phyloP scores from a whole-genome alignment of 2,113 vertebrate species.

The Burhinus oedicnemus region DNA sequence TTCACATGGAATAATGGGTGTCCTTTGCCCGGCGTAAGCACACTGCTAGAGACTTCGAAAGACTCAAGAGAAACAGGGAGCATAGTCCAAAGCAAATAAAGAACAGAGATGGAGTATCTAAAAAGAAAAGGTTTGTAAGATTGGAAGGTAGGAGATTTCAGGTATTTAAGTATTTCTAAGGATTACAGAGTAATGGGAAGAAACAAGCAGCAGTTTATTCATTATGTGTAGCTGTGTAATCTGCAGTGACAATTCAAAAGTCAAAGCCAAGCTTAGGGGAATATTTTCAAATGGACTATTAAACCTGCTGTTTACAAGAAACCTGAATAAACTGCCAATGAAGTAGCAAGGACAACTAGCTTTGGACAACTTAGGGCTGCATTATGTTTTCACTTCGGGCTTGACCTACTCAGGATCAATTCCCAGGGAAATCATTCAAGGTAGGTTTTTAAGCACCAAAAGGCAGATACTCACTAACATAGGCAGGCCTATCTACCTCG shows the following conservation, averaged over 20 bases:
- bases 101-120: background rate
- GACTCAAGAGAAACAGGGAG: background rate
- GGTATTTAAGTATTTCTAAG: background rate
- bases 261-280: background rate
- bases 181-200: background rate
- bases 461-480: background rate
- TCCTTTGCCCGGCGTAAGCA: background rate
- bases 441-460: background rate
- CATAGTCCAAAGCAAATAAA: background rate
- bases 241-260: background rate
- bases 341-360: background rate
- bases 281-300: background rate
- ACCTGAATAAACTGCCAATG: background rate
- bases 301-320: background rate
- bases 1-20: accelerated
- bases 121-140: background rate
- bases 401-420: background rate
- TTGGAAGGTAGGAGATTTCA: background rate
- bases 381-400: background rate
- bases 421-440: background rate
- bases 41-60: background rate
- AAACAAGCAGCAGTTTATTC: background rate
- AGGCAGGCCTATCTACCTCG: background rate
- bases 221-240: background rate
- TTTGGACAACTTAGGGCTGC: background rate